A percentile compares a stretch with the other conserved stretches of the same genome.
These are phyloP conservation scores for Muntiacus muntjak DNA, from an alignment of 2,113 vertebrate genomes.

Conservation along the genomic window DNA sequence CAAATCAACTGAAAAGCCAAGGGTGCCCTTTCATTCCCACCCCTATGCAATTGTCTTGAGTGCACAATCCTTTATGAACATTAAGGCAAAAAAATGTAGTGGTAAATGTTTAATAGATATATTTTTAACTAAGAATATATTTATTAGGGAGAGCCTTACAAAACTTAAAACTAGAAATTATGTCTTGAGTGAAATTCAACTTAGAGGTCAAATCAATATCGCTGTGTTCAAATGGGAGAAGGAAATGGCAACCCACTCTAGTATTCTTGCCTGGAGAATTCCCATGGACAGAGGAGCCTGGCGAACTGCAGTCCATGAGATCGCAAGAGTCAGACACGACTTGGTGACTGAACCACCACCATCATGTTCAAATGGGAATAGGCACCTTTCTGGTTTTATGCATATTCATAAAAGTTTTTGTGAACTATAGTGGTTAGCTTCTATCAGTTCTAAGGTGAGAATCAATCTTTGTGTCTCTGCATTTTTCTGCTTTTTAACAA, in stretches of 20 bases:
- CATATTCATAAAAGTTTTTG: not conserved
- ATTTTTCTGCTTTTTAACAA: not conserved
- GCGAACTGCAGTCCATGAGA: not conserved
- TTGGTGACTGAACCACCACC: not conserved
- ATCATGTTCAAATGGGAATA: not conserved
- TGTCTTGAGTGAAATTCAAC: not conserved
- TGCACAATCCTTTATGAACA: not conserved
- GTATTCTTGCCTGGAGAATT: not conserved
- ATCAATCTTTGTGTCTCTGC: not conserved
- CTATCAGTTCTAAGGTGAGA: not conserved
- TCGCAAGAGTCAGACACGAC: fast-evolving
- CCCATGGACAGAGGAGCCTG: not conserved
- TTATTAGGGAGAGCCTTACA: not conserved
- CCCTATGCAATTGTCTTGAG: not conserved
- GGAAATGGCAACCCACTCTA: not conserved
- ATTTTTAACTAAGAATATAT: not conserved
- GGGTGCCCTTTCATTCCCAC: not conserved
- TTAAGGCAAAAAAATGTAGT: not conserved
- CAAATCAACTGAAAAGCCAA: not conserved
- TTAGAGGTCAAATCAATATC: not conserved
- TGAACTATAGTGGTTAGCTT: not conserved
- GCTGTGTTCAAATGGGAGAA: not conserved
- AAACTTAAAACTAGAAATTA: not conserved
- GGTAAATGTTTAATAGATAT: not conserved
- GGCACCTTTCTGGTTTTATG: not conserved